These are phyloP conservation scores for Camptogramma bilineatum DNA, from an alignment of 2,888 invertebrate genomes.

Conservation along the genomic window DNA sequence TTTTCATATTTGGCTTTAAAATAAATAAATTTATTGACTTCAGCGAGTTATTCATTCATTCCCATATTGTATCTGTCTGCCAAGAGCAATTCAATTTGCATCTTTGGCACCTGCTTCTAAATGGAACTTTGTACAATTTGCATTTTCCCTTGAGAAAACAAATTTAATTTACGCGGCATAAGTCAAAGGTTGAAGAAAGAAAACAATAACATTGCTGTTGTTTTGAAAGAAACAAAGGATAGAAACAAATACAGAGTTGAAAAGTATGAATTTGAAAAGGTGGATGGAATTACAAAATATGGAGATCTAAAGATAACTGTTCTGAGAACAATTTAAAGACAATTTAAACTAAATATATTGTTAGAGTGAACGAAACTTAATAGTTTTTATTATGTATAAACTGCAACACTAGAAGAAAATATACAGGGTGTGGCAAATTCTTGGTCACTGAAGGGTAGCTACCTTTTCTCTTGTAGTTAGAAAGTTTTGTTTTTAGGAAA, in stretches of 20 bases:
- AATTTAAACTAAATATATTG: too few species aligned
- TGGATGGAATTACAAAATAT: too few species aligned
- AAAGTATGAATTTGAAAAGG: too few species aligned
- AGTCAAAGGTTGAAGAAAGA: slow-evolving; percentile 34
- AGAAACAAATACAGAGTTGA: not conserved
- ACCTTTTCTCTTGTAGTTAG: too few species aligned
- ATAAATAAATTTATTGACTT: not conserved
- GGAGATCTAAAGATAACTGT: too few species aligned
- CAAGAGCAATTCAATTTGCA: slow-evolving; percentile 29
- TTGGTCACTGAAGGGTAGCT: too few species aligned
- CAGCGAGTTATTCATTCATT: slow-evolving; percentile 9
- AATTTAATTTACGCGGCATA: slow-evolving; percentile 29
- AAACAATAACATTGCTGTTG: slow-evolving; percentile 35
- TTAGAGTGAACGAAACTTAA: too few species aligned
- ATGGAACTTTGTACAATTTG: slow-evolving; percentile 24
- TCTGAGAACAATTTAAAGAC: too few species aligned
- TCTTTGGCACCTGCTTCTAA: slow-evolving; percentile 29
- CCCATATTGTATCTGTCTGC: slow-evolving; percentile 13
- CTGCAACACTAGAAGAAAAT: too few species aligned
- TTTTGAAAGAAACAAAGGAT: slow-evolving; percentile 6
- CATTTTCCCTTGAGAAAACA: slow-evolving; percentile 32
- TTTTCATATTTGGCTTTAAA: not conserved
- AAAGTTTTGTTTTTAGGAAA: too few species aligned
- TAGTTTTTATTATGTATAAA: too few species aligned
- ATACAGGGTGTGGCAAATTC: too few species aligned